A percentile compares a stretch with the other conserved stretches of the same genome.
phyloP scores from a whole-genome alignment of 2,113 vertebrate genomes.

The Ceyx melanurus region DNA sequence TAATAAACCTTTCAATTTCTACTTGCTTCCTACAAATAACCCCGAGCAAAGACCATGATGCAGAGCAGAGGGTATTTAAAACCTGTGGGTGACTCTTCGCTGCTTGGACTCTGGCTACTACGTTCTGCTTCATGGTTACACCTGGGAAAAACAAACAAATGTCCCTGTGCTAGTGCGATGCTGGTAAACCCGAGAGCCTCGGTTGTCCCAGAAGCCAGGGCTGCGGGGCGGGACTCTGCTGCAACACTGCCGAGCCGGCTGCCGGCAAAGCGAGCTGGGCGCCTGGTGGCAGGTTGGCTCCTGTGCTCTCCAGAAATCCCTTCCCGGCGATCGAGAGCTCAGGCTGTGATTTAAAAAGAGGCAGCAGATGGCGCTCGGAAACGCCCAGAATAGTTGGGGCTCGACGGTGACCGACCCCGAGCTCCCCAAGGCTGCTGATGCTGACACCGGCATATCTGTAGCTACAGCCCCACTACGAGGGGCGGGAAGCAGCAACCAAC shows the following conservation, averaged over 20 bases:
- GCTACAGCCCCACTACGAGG: background rate
- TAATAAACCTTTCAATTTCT: background rate
- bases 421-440: background rate
- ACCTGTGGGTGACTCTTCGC: rapidly evolving
- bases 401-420: rapidly evolving
- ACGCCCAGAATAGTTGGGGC: rapidly evolving
- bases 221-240: background rate
- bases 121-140: rapidly evolving
- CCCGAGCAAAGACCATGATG: rapidly evolving
- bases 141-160: rapidly evolving
- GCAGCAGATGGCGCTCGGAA: constrained; percentile 19
- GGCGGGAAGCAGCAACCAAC: background rate
- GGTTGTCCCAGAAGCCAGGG: background rate
- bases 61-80: background rate
- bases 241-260: background rate
- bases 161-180: rapidly evolving
- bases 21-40: background rate
- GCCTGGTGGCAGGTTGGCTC: background rate
- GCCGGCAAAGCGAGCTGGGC: background rate
- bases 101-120: rapidly evolving
- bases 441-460: rapidly evolving
- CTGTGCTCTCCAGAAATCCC: rapidly evolving
- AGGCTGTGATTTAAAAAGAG: rapidly evolving
- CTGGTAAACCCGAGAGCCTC: rapidly evolving
- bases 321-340: rapidly evolving